Conservation (phyloP, 2,797 vertebrate genomes). For the Eulemur mongoz region DNA sequence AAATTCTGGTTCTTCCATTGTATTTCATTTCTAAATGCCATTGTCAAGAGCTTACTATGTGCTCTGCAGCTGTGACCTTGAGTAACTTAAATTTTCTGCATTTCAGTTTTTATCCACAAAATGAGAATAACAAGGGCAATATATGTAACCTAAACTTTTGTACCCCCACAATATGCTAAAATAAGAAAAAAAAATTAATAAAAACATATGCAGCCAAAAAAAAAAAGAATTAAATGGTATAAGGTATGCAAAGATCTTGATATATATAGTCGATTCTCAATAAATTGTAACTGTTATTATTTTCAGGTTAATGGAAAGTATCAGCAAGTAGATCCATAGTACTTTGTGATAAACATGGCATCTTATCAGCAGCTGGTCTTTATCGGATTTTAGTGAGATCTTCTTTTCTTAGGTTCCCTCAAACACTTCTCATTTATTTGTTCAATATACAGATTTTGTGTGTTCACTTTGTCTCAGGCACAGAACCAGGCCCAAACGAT, state of each 20-base stretch:
- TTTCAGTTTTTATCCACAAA: not conserved
- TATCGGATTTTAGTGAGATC: not conserved
- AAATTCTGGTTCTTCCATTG: not conserved
- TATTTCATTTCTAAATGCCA: not conserved
- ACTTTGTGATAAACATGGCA: not conserved
- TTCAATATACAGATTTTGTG: not conserved
- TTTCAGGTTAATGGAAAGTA: not conserved
- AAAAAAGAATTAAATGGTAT: not conserved
- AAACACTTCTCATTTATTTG: not conserved
- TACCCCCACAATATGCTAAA: no score
- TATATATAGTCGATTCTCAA: not conserved
- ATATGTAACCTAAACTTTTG: no score
- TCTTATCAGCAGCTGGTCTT: not conserved
- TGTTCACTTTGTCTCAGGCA: not conserved
- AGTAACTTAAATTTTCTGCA: not conserved
- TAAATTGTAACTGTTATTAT: not conserved
- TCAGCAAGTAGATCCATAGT: not conserved
- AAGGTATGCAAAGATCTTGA: not conserved
- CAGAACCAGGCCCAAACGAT: not conserved
- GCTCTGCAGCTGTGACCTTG: not conserved
- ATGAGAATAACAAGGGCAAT: not conserved
- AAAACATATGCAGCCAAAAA: no score
- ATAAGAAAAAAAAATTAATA: no score
- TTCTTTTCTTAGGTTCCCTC: not conserved
- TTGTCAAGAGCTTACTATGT: not conserved